A percentile compares a stretch with the other conserved stretches of the same genome.
Conservation (phyloP, 2,888 invertebrate genomes). For the Lepeophtheirus nordmannii region DNA sequence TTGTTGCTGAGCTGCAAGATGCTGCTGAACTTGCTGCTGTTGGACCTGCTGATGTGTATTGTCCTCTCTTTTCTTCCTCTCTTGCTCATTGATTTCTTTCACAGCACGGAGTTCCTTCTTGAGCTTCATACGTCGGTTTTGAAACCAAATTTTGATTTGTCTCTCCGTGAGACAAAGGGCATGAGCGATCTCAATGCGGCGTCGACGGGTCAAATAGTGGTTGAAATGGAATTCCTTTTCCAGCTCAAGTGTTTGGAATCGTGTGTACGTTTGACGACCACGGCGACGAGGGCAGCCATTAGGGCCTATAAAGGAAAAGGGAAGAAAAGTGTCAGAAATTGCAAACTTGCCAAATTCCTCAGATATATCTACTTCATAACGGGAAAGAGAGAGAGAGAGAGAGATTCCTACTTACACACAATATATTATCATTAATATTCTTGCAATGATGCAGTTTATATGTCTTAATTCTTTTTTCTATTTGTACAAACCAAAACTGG, state of each 20-base stretch:
- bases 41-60: not conserved
- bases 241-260: constrained; percentile 91
- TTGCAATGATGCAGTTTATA: not conserved
- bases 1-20: not conserved
- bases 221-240: constrained; percentile 98
- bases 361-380: no score
- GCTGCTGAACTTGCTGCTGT: not conserved
- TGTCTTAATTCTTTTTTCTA: not conserved
- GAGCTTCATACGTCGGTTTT: constrained; percentile 67
- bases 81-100: constrained; percentile 87
- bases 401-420: no score
- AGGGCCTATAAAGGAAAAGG: constrained; percentile 50
- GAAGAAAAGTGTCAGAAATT: not conserved
- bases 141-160: constrained; percentile 66
- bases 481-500: not conserved
- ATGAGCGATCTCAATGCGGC: constrained; percentile 92
- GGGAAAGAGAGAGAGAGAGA: no score
- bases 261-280: constrained; percentile 91
- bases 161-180: constrained; percentile 86
- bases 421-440: no score
- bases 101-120: constrained; percentile 88
- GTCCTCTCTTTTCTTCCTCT: constrained; percentile 71
- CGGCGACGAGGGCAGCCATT: constrained; percentile 85
- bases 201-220: constrained; percentile 85
- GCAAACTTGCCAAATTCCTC: no score